Evolutionary conservation across 2,888 invertebrate genomes (phyloP).

Genomic region (Mayetiola destructor): DNA sequence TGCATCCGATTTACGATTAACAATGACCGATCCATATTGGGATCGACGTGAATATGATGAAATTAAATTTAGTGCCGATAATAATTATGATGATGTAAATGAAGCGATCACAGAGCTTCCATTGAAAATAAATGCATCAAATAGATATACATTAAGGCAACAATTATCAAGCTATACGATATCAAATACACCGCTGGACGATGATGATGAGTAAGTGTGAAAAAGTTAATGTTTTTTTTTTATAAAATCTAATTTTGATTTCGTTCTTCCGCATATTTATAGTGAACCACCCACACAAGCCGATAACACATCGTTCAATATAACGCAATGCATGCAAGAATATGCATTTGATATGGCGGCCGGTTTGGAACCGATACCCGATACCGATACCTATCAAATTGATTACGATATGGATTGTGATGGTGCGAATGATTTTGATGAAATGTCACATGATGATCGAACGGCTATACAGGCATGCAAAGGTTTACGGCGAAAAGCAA

Average conservation of each 20-base stretch:
- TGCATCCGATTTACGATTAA: constrained; percentile 31
- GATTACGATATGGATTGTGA: constrained; percentile 28
- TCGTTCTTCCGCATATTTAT: neutral
- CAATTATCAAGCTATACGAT: constrained; percentile 30
- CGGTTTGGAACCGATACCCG: constrained; percentile 44
- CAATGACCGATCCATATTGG: constrained; percentile 13
- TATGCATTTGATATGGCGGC: constrained; percentile 50
- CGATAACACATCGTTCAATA: constrained; percentile 27
- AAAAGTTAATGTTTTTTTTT: neutral
- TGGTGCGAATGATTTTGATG: constrained; percentile 27
- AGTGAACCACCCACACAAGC: constrained; percentile 28
- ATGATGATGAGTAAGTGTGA: constrained; percentile 24
- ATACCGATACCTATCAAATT: constrained; percentile 28
- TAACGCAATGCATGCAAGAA: constrained; percentile 38
- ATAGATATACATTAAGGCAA: constrained; percentile 25
- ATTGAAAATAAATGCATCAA: constrained; percentile 1
- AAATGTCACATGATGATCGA: constrained; percentile 33
- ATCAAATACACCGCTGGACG: constrained; percentile 26
- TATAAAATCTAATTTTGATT: neutral
- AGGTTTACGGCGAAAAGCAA: constrained; percentile 30
- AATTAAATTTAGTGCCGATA: constrained; percentile 20
- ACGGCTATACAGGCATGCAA: constrained; percentile 29
- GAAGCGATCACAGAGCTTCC: constrained; percentile 20
- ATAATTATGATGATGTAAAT: constrained; percentile 26
- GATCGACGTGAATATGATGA: neutral